Evolutionary conservation across 64 coral and sea anemone genomes (phyloP).

Genomic region (Montipora capricornis): DNA sequence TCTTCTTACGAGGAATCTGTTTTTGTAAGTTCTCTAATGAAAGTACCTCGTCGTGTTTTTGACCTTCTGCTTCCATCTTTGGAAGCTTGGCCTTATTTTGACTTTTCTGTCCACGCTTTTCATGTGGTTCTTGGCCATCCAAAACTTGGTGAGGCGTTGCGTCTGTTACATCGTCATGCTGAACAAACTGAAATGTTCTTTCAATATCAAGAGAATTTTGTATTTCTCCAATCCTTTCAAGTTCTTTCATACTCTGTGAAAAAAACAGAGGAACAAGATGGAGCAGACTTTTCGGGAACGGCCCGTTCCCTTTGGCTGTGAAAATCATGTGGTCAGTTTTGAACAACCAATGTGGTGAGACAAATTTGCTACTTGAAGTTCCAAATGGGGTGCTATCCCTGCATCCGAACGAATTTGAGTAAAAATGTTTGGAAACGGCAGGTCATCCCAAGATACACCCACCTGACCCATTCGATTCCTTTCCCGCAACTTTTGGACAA

Average conservation of each 20-base stretch:
- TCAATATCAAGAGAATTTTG: neutral
- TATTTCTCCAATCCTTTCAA: conserved; percentile 9
- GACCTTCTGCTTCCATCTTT: conserved; percentile 14
- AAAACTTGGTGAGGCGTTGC: neutral
- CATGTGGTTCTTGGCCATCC: neutral
- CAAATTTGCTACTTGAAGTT: too few species aligned
- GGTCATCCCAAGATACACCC: too few species aligned
- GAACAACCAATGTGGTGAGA: too few species aligned
- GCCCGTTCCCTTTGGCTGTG: too few species aligned
- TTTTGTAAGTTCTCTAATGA: conserved; percentile 13
- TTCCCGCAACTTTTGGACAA: too few species aligned
- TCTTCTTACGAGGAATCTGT: conserved; percentile 67
- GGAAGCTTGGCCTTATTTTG: neutral
- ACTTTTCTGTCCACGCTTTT: neutral
- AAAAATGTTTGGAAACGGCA: too few species aligned
- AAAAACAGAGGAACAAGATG: neutral
- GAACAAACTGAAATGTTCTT: neutral
- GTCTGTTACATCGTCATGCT: neutral
- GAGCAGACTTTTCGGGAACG: neutral
- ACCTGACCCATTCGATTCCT: too few species aligned
- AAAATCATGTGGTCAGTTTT: too few species aligned
- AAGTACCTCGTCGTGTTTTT: conserved; percentile 31
- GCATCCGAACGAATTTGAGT: too few species aligned
- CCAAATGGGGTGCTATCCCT: too few species aligned
- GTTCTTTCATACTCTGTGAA: conserved; percentile 30